phyloP scores from a whole-genome alignment of 2,888 invertebrate species.

The Calameuta pallipes region DNA sequence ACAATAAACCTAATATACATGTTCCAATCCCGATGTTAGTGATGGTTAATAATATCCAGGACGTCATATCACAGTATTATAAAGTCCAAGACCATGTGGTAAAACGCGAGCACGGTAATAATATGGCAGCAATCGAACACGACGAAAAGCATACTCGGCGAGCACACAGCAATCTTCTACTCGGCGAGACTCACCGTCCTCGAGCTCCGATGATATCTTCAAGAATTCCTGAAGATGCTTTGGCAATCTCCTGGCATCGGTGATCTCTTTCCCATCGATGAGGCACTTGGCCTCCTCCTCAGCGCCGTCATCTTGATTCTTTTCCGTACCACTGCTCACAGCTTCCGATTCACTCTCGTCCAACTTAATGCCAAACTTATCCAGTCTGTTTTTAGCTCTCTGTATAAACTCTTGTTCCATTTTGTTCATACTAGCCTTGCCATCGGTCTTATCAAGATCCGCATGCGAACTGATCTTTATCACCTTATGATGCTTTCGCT shows the following conservation, averaged over 20 bases:
- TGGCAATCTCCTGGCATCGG: constrained; percentile 75
- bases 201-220: constrained; percentile 70
- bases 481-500: constrained; percentile 82
- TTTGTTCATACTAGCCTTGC: constrained; percentile 58
- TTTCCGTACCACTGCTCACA: constrained; percentile 60
- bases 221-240: constrained; percentile 85
- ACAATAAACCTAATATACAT: background rate
- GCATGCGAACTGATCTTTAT: constrained; percentile 78
- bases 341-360: constrained; percentile 76
- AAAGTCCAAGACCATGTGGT: background rate
- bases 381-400: constrained; percentile 78
- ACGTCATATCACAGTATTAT: background rate
- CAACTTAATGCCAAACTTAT: constrained; percentile 75
- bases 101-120: constrained; percentile 2
- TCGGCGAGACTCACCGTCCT: constrained; percentile 68
- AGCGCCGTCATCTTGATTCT: constrained; percentile 33
- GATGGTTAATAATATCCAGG: background rate
- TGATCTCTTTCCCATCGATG: constrained; percentile 75
- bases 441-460: constrained; percentile 38
- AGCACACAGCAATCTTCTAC: constrained; percentile 31
- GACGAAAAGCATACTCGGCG: constrained; percentile 20
- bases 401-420: constrained; percentile 84
- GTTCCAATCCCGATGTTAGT: background rate
- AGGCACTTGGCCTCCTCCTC: constrained; percentile 68
- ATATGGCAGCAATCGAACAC: constrained; percentile 25